phyloP scores from a whole-genome alignment of 2,797 vertebrate genomes.

The Phalloptychus januarius region DNA sequence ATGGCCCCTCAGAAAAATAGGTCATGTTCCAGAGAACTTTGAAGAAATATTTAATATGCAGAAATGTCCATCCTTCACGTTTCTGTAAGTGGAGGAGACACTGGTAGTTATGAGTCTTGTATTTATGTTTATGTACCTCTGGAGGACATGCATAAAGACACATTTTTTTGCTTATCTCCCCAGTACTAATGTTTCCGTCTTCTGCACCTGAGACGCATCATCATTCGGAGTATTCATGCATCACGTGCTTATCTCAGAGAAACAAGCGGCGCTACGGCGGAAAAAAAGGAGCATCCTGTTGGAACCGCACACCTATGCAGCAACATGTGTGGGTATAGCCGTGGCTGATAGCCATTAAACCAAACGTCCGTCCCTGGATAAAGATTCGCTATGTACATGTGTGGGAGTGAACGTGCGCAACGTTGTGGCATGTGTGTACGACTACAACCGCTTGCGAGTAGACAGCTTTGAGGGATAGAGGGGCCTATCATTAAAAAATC shows the following conservation, averaged over 20 bases:
- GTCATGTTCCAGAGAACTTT: constrained; percentile 3
- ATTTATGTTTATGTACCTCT: constrained; percentile 8
- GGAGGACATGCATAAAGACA: constrained; percentile 8
- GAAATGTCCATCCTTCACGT: neutral
- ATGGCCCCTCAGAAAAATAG: constrained; percentile 1
- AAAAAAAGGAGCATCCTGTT: constrained; percentile 42
- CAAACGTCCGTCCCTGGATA: constrained; percentile 71
- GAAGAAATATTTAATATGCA: neutral
- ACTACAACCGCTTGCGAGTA: constrained; percentile 50
- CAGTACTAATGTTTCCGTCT: constrained; percentile 29
- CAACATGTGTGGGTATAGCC: constrained; percentile 50
- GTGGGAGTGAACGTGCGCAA: constrained; percentile 43
- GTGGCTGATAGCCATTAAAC: constrained; percentile 70
- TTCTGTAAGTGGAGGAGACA: neutral
- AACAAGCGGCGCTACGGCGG: constrained; percentile 37
- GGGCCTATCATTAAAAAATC: constrained; percentile 79
- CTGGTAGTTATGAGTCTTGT: neutral
- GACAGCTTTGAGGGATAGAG: constrained; percentile 69
- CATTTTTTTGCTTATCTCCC: constrained; percentile 9
- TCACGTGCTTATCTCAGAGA: constrained; percentile 23
- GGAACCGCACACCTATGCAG: constrained; percentile 42
- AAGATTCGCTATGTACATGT: constrained; percentile 65
- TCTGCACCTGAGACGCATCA: constrained; percentile 35
- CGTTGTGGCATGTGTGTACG: constrained; percentile 20
- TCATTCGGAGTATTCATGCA: constrained; percentile 35